These are phyloP conservation scores for Mormyrus lacerda DNA, from an alignment of 2,113 vertebrate species.

Conservation along the genomic window DNA sequence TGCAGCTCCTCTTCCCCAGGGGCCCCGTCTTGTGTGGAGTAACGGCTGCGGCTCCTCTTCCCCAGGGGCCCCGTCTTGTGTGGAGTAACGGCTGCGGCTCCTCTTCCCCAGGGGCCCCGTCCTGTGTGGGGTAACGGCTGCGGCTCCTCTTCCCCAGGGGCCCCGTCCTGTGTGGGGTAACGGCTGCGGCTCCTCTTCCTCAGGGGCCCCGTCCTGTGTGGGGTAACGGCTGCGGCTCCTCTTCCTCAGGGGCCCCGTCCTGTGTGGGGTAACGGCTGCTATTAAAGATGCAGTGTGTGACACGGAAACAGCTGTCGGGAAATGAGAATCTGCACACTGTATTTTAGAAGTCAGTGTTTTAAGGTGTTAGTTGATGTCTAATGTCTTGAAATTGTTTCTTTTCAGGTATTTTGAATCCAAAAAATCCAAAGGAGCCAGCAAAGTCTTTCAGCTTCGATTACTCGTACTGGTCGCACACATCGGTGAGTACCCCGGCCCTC, in stretches of 20 bases:
- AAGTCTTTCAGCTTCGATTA: slow-evolving; percentile 99
- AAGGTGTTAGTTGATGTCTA: neutral
- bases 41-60: too few species aligned
- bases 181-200: too few species aligned
- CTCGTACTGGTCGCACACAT: slow-evolving; percentile 97
- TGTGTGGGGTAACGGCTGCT: too few species aligned
- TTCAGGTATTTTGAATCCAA: slow-evolving; percentile 92
- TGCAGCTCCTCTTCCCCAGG: neutral
- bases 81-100: too few species aligned
- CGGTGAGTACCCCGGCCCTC: slow-evolving; percentile 59
- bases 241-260: neutral
- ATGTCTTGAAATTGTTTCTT: slow-evolving; percentile 26
- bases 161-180: too few species aligned
- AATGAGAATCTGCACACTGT: neutral
- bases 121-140: neutral
- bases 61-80: neutral
- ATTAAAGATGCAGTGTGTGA: neutral
- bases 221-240: too few species aligned
- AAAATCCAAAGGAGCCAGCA: slow-evolving; percentile 94
- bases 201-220: neutral
- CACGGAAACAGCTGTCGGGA: neutral
- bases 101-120: neutral
- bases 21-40: neutral
- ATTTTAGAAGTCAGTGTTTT: neutral
- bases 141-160: neutral